Conservation (phyloP, 2,888 invertebrate genomes). For the Didymodactylos carnosus region DNA sequence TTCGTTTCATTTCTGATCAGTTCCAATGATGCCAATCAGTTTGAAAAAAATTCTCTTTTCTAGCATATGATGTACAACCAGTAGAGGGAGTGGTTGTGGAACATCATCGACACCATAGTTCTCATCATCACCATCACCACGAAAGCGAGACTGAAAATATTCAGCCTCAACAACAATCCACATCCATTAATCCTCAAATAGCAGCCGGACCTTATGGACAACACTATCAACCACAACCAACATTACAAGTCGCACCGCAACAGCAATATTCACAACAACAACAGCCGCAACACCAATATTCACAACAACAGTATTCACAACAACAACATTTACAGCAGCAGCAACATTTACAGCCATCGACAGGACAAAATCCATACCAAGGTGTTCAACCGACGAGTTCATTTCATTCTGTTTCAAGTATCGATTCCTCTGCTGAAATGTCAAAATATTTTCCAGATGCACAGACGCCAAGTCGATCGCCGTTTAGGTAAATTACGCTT, state of each 20-base stretch:
- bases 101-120: too few relatives aligned
- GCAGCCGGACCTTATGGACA: too few relatives aligned
- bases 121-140: too few relatives aligned
- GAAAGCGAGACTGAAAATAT: too few relatives aligned
- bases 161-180: too few relatives aligned
- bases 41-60: too few relatives aligned
- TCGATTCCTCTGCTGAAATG: neutral
- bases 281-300: neutral
- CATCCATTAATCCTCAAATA: too few relatives aligned
- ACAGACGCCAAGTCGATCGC: neutral
- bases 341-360: neutral
- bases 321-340: neutral
- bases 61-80: too few relatives aligned
- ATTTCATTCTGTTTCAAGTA: neutral
- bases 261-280: neutral
- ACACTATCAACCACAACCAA: neutral
- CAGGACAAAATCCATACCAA: neutral
- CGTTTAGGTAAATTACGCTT: neutral
- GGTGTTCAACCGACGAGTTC: neutral
- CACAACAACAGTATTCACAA: neutral
- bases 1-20: too few relatives aligned
- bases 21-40: too few relatives aligned
- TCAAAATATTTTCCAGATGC: neutral
- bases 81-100: too few relatives aligned
- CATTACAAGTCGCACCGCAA: neutral